Evolutionary conservation across 2,888 invertebrate species (phyloP), one percentile per base, ranked within the genome.

Genomic region (Esperia sulphurella): DNA sequence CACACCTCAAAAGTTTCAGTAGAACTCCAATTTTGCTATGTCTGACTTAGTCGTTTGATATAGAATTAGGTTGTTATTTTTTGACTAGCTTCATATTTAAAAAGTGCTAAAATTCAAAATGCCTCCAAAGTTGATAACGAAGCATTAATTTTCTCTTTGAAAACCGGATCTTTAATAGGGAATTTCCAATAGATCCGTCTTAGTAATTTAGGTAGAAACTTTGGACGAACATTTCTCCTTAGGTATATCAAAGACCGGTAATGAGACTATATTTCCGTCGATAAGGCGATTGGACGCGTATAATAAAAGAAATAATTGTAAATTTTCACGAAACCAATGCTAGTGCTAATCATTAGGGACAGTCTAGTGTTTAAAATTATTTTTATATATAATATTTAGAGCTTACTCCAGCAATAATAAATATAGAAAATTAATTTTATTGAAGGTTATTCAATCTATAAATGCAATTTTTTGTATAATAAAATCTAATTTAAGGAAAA

Each of bases 261-360:
- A 62, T 62, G 55, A 58, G 49, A 53, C 45, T 58, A 56, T 57
- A 58, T 67, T 68, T 66, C 56, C 50, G 58, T 53, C 58, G 65
- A 65, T 67, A 69, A 68, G 55, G 62, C 61, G 59, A 73, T 71
- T 57, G 66, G 57, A 58, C 62, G 65, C 69, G 66, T 61, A 63
- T 70, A 75, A 72, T 75, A 75, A 46, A 50, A 45, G 45, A 40
- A 46, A 46, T 46, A 21, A 41, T 8, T 13, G 4, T 10, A 8
- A 38, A 12, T 21, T 21, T n/a, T 6, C 9, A 35, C n/a, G n/a
- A 35, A 35, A 9, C 35, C n/a, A n/a, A 35, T n/a, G 9, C n/a
- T 35, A n/a, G 6, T n/a, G 9, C n/a, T 35, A 35, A 3, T 35
- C 35, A n/a, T 3, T 3, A n/a, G 35, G n/a, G n/a, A 35, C 9